Conservation (phyloP, 1,140 invertebrate genomes). For the Drosophila takahashii region DNA sequence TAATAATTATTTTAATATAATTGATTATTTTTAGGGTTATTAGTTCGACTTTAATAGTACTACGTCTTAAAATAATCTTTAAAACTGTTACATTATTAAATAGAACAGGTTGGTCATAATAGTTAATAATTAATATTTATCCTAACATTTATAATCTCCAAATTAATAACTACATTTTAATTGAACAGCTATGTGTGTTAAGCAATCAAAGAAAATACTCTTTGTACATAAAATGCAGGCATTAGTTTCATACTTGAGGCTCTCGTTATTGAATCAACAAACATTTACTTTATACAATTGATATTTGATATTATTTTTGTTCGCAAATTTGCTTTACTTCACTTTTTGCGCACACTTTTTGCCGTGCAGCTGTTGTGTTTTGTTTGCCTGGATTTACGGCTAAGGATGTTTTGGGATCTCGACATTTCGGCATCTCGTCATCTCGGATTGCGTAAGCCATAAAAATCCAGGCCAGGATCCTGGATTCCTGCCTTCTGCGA, state of each 20-base stretch:
- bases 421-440: not conserved
- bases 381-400: slow-evolving; percentile 32
- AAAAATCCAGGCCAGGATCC: slow-evolving; percentile 44
- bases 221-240: not conserved
- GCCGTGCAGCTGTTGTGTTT: slow-evolving; percentile 20
- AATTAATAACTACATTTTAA: no score
- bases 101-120: no score
- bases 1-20: no score
- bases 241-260: not conserved
- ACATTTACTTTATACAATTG: slow-evolving; percentile 41
- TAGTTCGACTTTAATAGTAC: not conserved
- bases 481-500: slow-evolving; percentile 48
- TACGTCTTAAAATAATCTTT: no score
- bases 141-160: no score
- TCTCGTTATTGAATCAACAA: slow-evolving; percentile 17
- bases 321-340: slow-evolving; percentile 4
- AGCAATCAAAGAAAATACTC: no score
- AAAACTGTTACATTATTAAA: no score
- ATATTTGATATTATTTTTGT: slow-evolving; percentile 33
- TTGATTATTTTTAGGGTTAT: not conserved
- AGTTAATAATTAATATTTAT: no score
- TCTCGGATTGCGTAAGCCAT: slow-evolving; percentile 68
- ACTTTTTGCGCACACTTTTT: slow-evolving; percentile 31
- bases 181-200: no score
- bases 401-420: slow-evolving; percentile 20